Evolutionary conservation across 2,113 vertebrate species (phyloP).

Genomic region (Nanorana parkeri): DNA sequence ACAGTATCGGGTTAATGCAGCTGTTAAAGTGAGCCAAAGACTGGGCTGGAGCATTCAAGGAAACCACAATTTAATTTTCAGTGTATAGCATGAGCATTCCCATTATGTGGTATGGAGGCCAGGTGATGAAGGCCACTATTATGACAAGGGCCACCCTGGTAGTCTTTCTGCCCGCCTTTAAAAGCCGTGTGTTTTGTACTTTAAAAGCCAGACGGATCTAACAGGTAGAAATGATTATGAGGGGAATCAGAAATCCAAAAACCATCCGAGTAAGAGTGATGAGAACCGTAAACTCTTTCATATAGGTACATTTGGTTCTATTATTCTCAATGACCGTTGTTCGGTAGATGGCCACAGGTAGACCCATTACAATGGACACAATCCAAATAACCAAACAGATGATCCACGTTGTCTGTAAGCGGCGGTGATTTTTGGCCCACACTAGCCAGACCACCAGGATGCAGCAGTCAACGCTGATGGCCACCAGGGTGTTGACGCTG

Average conservation of each 20-base stretch:
- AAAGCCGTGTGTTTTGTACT: conserved; percentile 52
- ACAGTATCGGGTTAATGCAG: conserved; percentile 80
- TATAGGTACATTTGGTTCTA: conserved; percentile 57
- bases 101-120: conserved; percentile 78
- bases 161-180: conserved; percentile 64
- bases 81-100: conserved; percentile 64
- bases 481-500: conserved; percentile 75
- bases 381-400: conserved; percentile 72
- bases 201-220: conserved; percentile 68
- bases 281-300: not conserved
- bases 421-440: conserved; percentile 83
- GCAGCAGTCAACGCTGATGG: conserved; percentile 79
- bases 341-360: conserved; percentile 73
- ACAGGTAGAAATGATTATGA: conserved; percentile 69
- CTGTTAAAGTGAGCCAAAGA: conserved; percentile 78
- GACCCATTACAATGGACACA: conserved; percentile 69
- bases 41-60: conserved; percentile 68
- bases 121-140: conserved; percentile 75
- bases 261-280: conserved; percentile 65
- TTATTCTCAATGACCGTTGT: not conserved
- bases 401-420: not conserved
- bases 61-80: not conserved
- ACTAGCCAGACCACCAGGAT: conserved; percentile 75
- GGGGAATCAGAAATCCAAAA: conserved; percentile 77
- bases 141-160: conserved; percentile 64